A percentile compares a stretch with the other conserved stretches of the same genome.
Conservation (phyloP, 2,113 vertebrate genomes). For the Mellivora capensis region DNA sequence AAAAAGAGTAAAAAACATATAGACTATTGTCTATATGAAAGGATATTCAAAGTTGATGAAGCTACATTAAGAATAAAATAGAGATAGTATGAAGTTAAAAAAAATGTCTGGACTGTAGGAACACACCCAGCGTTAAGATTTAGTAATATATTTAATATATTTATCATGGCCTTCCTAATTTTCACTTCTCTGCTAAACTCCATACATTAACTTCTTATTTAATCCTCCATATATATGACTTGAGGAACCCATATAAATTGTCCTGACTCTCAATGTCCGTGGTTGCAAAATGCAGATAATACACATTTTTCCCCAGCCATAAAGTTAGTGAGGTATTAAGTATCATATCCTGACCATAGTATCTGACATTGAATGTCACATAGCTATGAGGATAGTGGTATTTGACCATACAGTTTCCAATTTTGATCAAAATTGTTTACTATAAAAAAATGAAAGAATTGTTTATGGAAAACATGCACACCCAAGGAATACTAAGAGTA, state of each 20-base stretch:
- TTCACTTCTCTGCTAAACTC: not conserved
- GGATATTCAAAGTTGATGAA: not conserved
- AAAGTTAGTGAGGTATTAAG: not conserved
- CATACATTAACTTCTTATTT: not conserved
- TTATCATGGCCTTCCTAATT: not conserved
- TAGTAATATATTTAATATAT: not conserved
- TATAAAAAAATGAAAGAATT: not conserved
- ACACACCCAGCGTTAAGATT: not conserved
- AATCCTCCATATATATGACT: not conserved
- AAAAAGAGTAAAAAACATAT: too few species aligned
- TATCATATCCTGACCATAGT: not conserved
- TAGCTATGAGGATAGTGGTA: not conserved
- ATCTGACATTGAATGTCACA: not conserved
- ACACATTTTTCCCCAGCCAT: not conserved
- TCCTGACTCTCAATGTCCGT: not conserved
- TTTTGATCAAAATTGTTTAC: slow-evolving; percentile 23
- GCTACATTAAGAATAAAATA: not conserved
- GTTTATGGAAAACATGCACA: not conserved
- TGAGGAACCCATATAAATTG: not conserved
- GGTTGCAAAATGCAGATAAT: not conserved
- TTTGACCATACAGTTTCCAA: not conserved
- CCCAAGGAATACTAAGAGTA: not conserved
- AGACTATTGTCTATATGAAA: not conserved
- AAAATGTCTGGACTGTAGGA: not conserved
- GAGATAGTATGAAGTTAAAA: not conserved